phyloP scores from a whole-genome alignment of 2,113 vertebrate species.

The Nothocercus nigrocapillus region DNA sequence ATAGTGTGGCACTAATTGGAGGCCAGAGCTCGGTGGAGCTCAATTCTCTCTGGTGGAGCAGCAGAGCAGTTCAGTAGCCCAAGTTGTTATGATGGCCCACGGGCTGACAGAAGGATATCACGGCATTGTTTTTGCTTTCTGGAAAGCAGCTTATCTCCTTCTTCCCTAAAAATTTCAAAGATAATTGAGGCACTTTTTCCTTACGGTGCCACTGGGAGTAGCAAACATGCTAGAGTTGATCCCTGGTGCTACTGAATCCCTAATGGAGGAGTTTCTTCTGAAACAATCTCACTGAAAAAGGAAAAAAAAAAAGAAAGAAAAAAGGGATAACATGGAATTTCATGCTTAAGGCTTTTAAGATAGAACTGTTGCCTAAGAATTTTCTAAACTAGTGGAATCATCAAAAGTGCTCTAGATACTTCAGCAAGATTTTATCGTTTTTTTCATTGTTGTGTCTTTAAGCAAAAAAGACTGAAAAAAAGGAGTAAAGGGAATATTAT shows the following conservation, averaged over 20 bases:
- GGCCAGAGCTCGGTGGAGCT: conserved; percentile 2
- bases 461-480: not conserved
- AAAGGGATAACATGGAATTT: not conserved
- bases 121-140: conserved; percentile 13
- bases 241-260: not conserved
- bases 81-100: not conserved
- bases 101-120: conserved; percentile 13
- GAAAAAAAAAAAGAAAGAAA: not conserved
- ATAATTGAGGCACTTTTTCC: not conserved
- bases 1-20: conserved; percentile 7
- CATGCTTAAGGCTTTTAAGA: not conserved
- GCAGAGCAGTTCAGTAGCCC: not conserved
- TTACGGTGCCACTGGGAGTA: accelerated
- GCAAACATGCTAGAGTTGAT: not conserved
- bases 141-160: conserved; percentile 1
- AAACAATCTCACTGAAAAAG: not conserved
- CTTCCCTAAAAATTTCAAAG: conserved; percentile 10
- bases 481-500: not conserved
- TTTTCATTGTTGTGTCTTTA: not conserved
- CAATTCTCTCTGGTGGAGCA: not conserved
- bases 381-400: not conserved
- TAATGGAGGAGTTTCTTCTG: not conserved
- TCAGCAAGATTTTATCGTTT: not conserved
- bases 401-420: not conserved
- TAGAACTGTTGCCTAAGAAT: not conserved